phyloP scores from a whole-genome alignment of 2,797 vertebrate genomes.

The Sarcoramphus papa region DNA sequence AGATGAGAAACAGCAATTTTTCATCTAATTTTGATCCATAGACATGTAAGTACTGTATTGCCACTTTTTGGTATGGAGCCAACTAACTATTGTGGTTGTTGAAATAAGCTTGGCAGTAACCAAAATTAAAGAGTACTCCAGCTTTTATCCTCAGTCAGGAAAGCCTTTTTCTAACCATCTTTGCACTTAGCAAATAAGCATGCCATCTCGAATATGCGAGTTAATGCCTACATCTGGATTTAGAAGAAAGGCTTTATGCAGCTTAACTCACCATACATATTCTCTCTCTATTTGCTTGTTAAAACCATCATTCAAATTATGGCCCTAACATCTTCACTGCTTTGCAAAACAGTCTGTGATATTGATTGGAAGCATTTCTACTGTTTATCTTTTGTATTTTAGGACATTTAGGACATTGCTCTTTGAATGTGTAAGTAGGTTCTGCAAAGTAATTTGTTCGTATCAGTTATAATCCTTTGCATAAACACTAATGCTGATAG shows the following conservation, averaged over 20 bases:
- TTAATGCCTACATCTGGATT: slow-evolving; percentile 72
- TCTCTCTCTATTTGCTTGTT: slow-evolving; percentile 59
- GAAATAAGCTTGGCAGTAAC: slow-evolving; percentile 72
- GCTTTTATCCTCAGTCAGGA: slow-evolving; percentile 74
- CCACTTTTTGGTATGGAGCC: slow-evolving; percentile 71
- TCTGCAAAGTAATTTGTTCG: slow-evolving; percentile 33
- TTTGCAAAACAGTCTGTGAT: slow-evolving; percentile 38
- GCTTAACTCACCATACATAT: slow-evolving; percentile 62
- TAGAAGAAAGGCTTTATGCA: slow-evolving; percentile 68
- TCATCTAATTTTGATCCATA: slow-evolving; percentile 81
- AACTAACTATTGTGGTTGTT: slow-evolving; percentile 72
- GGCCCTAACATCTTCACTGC: slow-evolving; percentile 19
- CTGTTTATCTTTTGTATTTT: slow-evolving; percentile 51
- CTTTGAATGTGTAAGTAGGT: slow-evolving; percentile 40
- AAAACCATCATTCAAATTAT: slow-evolving; percentile 52
- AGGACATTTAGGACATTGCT: background rate
- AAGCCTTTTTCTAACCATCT: slow-evolving; percentile 73
- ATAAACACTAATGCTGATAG: slow-evolving; percentile 32
- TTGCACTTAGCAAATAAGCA: slow-evolving; percentile 74
- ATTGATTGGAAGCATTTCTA: slow-evolving; percentile 27
- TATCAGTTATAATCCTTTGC: slow-evolving; percentile 42
- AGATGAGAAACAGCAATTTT: slow-evolving; percentile 79
- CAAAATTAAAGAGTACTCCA: slow-evolving; percentile 76
- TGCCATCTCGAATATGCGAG: slow-evolving; percentile 61
- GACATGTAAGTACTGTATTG: slow-evolving; percentile 74